These are phyloP conservation scores for Cochlearius cochlearius DNA, from an alignment of 2,113 vertebrate genomes.

Conservation along the genomic window DNA sequence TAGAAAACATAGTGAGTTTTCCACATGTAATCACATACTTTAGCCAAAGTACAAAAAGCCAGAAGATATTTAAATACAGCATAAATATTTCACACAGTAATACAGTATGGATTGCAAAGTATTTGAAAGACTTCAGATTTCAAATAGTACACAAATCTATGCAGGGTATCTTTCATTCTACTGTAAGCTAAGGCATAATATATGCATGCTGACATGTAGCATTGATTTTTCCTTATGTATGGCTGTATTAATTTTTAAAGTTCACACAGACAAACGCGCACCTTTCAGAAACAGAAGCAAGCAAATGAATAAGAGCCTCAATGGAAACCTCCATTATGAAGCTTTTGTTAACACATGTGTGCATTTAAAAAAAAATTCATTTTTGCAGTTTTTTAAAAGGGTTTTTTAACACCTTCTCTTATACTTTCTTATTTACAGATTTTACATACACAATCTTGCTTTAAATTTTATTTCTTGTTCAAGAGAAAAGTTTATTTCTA, in stretches of 20 bases:
- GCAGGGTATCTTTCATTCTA: slow-evolving; percentile 17
- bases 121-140: slow-evolving; percentile 10
- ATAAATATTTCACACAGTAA: slow-evolving; percentile 12
- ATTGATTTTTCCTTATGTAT: slow-evolving; percentile 51
- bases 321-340: background rate
- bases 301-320: slow-evolving; percentile 1
- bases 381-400: background rate
- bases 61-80: background rate
- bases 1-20: background rate
- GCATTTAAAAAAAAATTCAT: background rate
- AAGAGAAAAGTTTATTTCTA: background rate
- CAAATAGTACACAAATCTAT: background rate
- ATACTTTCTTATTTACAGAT: background rate
- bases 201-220: slow-evolving; percentile 4
- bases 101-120: background rate
- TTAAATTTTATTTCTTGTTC: slow-evolving; percentile 26
- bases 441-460: background rate
- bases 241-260: slow-evolving; percentile 57
- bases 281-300: slow-evolving; percentile 17
- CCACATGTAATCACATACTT: background rate
- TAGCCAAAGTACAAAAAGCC: background rate
- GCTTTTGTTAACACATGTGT: background rate
- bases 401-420: background rate
- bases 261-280: slow-evolving; percentile 30
- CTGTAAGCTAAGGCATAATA: slow-evolving; percentile 21